Evolutionary conservation across 2,113 vertebrate genomes (phyloP).

Genomic region (Anthoscopus minutus): DNA sequence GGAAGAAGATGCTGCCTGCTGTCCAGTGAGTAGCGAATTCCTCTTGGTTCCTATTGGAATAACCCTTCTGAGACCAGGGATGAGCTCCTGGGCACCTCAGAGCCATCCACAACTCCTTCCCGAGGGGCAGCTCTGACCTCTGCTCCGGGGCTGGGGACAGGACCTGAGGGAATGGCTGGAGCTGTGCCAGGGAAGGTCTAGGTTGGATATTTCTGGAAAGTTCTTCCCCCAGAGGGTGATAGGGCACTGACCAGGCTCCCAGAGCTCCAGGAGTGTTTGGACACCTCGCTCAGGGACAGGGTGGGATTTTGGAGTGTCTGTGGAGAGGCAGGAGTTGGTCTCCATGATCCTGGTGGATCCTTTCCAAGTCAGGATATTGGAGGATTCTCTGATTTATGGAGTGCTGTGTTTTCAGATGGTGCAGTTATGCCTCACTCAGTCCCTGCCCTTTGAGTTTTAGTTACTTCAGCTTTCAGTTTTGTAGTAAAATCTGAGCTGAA

Average conservation of each 20-base stretch:
- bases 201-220: not conserved
- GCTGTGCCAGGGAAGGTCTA: not conserved
- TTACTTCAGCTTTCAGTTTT: not conserved
- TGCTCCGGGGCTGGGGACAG: not conserved
- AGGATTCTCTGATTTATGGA: not conserved
- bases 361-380: not conserved
- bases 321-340: not conserved
- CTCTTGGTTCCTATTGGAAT: not conserved
- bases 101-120: too few species aligned
- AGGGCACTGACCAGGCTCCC: not conserved
- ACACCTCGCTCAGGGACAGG: accelerated
- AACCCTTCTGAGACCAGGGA: accelerated
- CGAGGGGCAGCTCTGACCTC: accelerated
- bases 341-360: not conserved
- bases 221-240: not conserved
- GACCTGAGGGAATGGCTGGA: accelerated
- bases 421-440: accelerated
- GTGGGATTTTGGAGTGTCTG: not conserved
- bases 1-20: not conserved
- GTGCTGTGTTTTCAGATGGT: not conserved
- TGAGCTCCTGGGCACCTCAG: accelerated
- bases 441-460: not conserved
- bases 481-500: not conserved
- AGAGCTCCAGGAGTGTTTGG: not conserved
- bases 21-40: not conserved